These are phyloP conservation scores for Drosophila pachea DNA, from an alignment of 1,140 invertebrate species.

Conservation along the genomic window DNA sequence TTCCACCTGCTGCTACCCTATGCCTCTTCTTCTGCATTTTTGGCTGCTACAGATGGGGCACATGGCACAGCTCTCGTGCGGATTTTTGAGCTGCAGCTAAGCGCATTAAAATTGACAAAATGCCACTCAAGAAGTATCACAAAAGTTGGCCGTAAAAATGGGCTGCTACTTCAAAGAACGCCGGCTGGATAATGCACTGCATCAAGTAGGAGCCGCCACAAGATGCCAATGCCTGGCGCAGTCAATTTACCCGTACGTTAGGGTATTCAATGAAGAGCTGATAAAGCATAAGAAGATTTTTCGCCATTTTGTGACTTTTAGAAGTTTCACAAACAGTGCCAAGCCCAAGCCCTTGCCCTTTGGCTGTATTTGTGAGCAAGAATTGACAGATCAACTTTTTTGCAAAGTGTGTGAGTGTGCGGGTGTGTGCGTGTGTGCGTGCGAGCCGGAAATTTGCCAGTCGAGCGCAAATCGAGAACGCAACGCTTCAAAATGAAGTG, in stretches of 20 bases:
- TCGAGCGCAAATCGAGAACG: slow-evolving; percentile 53
- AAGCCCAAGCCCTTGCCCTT: slow-evolving; percentile 3
- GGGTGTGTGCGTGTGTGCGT: slow-evolving; percentile 2
- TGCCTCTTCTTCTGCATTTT: slow-evolving; percentile 6
- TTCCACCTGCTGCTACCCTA: slow-evolving; percentile 36
- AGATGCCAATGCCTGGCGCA: too few species aligned
- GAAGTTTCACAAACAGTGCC: slow-evolving; percentile 30
- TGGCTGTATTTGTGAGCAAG: slow-evolving; percentile 37
- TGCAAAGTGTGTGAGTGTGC: slow-evolving; percentile 29
- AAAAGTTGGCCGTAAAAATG: slow-evolving; percentile 36
- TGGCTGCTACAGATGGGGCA: slow-evolving; percentile 12
- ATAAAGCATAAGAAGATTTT: slow-evolving; percentile 28
- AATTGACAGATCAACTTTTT: slow-evolving; percentile 69
- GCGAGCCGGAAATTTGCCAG: slow-evolving; percentile 59
- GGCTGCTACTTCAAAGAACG: background rate
- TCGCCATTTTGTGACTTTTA: slow-evolving; percentile 35
- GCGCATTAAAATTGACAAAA: slow-evolving; percentile 69
- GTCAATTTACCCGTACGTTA: background rate
- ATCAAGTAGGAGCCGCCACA: too few species aligned
- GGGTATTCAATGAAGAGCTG: background rate
- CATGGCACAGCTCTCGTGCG: slow-evolving; percentile 8
- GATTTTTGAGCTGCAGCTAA: slow-evolving; percentile 48
- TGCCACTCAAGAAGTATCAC: slow-evolving; percentile 52
- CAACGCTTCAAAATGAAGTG: slow-evolving; percentile 58
- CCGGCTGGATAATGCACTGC: background rate